These are phyloP conservation scores for Campylomormyrus tamandua DNA, from an alignment of 2,113 vertebrate genomes.

Conservation along the genomic window DNA sequence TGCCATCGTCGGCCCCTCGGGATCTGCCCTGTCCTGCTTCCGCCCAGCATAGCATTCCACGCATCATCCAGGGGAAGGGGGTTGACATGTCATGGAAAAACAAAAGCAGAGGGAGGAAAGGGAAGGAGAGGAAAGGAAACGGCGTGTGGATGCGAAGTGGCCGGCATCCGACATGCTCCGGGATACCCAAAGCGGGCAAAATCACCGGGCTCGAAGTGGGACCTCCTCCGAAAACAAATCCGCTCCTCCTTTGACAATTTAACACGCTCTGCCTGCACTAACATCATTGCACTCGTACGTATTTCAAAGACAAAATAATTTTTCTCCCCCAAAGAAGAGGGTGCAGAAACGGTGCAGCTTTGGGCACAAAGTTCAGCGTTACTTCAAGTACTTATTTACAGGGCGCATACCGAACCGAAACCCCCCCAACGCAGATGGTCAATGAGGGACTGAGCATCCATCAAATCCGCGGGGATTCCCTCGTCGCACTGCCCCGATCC, in stretches of 20 bases:
- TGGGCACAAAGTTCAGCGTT: background rate
- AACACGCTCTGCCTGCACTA: background rate
- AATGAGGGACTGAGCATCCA: constrained; percentile 41
- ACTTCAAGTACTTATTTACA: background rate
- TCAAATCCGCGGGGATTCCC: constrained; percentile 41
- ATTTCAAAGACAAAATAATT: background rate
- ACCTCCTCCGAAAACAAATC: background rate
- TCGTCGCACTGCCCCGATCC: constrained; percentile 22
- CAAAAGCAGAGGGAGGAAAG: constrained; percentile 12
- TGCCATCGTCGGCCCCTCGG: background rate
- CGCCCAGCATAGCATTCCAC: background rate
- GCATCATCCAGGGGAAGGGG: constrained; percentile 1
- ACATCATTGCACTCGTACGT: background rate
- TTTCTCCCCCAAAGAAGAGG: background rate
- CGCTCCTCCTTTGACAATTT: background rate
- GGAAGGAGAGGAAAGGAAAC: background rate
- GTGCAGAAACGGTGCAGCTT: background rate
- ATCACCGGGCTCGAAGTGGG: background rate
- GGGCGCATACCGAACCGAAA: background rate
- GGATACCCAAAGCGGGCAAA: background rate
- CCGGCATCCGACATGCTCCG: background rate
- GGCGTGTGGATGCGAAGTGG: background rate
- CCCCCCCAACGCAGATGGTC: constrained; percentile 45
- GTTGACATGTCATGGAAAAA: background rate
- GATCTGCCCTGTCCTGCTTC: background rate